phyloP scores from a whole-genome alignment of 2,888 invertebrate species.

The Anorthoa munda region DNA sequence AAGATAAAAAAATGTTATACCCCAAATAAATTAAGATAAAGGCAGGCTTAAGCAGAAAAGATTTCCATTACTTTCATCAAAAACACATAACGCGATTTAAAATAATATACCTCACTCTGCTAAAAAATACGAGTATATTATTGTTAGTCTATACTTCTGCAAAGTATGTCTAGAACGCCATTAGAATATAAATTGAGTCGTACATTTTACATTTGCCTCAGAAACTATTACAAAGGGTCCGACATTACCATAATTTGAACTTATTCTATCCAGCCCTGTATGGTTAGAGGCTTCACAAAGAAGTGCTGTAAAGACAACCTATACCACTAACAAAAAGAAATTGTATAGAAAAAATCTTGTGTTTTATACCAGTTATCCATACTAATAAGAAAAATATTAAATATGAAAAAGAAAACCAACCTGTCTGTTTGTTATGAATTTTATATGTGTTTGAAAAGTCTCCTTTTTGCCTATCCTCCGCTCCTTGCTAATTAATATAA shows the following conservation, averaged over 20 bases:
- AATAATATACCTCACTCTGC: not conserved
- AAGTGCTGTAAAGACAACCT: not conserved
- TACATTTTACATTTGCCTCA: conserved; percentile 41
- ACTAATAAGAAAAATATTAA: conserved; percentile 9
- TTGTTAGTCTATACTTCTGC: not conserved
- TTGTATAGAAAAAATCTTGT: too few relatives aligned
- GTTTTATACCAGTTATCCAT: conserved; percentile 8
- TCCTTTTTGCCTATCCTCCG: too few relatives aligned
- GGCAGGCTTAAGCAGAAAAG: not conserved
- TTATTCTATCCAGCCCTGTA: conserved; percentile 20
- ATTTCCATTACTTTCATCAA: not conserved
- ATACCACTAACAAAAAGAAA: conserved; percentile 4
- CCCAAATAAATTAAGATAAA: too few relatives aligned
- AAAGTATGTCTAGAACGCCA: conserved; percentile 13
- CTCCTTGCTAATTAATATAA: too few relatives aligned
- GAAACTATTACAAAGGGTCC: conserved; percentile 48
- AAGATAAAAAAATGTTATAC: too few relatives aligned
- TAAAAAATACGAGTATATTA: not conserved
- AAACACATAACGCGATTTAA: conserved; percentile 5
- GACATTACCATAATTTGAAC: conserved; percentile 46
- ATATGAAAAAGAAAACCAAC: not conserved
- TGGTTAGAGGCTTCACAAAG: conserved; percentile 28
- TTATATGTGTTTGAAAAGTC: not conserved
- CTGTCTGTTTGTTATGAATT: not conserved
- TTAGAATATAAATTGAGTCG: conserved; percentile 53